Base-by-base conservation (phyloP, 2,888 invertebrate species). In the Scaptomyza parva region DNA sequence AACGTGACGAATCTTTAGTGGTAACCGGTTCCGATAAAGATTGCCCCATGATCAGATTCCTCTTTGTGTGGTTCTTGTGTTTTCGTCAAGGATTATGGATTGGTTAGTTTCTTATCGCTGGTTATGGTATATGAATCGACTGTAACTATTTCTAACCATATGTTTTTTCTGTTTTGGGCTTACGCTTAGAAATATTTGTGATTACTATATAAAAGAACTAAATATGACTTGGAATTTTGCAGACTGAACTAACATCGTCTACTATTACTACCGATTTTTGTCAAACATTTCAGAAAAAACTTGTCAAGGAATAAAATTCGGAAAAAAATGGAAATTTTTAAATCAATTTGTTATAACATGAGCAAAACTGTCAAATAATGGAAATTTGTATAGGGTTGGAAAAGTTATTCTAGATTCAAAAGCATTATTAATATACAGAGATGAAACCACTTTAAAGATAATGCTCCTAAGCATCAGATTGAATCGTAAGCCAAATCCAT, bases 1-100 rank as follows among this genome's bases (percentile, higher is more conserved):
- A 96, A 91, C 95, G 95, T 17, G 96, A 93, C 1, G 97, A 96
- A 89, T 96, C 96, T 92, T 97, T 97, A 74, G 95, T 94, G 22
- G 99, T 99, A 75, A 99, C 96, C 43, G 99, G 99, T 92, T 99
- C 99, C 67, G 98, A 97, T 73, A 99, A 93, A 86, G 98, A 98
- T 92, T 99, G 99, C 88, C 99, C 99, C 99, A 99, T 99, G 24
- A 35, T 70, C 5, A 48, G 26, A 20, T 43, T 35, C n/a, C n/a
- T n/a, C n/a, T n/a, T n/a, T n/a, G n/a, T n/a, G n/a, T n/a, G n/a
- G n/a, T n/a, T 8, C 3, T 17, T 8, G 14, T 3, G 37, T 5
- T 17, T 4, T 37, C 17, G 3, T 9, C 37, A 35, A 35, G 14
- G 14, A 14, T n/a, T 33, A 2, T 11, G n/a, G 5, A n/a, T n/a